These are phyloP conservation scores for Gibbula magus DNA, from an alignment of 2,888 invertebrate genomes.

Conservation along the genomic window DNA sequence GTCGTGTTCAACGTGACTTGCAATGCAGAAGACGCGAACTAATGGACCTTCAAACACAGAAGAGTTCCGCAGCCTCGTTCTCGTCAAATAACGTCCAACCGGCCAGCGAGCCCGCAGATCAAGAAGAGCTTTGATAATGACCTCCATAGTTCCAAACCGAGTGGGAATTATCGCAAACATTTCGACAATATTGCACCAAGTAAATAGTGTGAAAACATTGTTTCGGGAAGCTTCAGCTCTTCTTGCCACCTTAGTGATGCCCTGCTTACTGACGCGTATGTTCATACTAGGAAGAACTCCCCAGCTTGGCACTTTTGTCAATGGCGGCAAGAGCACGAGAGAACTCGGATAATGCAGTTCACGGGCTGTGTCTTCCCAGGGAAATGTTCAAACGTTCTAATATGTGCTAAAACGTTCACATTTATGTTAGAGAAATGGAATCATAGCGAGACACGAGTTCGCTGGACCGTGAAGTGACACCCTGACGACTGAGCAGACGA, in stretches of 20 bases:
- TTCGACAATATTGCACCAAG: background rate
- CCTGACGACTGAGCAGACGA: background rate
- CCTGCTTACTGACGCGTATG: background rate
- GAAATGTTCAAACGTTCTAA: constrained; percentile 11
- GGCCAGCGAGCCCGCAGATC: no score
- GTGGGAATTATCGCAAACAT: background rate
- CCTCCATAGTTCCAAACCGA: no score
- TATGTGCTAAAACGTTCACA: constrained; percentile 4
- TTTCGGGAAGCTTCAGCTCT: background rate
- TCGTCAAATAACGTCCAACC: no score
- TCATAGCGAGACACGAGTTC: background rate
- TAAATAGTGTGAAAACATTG: background rate
- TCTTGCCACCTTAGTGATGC: background rate
- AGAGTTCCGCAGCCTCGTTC: no score
- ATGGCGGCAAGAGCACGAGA: background rate
- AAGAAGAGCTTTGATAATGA: no score
- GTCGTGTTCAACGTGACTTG: no score
- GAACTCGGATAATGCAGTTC: background rate
- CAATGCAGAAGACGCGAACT: no score
- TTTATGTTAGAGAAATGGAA: background rate
- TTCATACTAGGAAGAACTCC: background rate
- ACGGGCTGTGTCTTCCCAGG: background rate
- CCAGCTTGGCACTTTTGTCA: background rate
- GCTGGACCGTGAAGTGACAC: background rate
- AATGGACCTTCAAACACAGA: no score